Base-by-base conservation (phyloP, 1,140 invertebrate genomes). In the Yoshiicerus persimilis region DNA sequence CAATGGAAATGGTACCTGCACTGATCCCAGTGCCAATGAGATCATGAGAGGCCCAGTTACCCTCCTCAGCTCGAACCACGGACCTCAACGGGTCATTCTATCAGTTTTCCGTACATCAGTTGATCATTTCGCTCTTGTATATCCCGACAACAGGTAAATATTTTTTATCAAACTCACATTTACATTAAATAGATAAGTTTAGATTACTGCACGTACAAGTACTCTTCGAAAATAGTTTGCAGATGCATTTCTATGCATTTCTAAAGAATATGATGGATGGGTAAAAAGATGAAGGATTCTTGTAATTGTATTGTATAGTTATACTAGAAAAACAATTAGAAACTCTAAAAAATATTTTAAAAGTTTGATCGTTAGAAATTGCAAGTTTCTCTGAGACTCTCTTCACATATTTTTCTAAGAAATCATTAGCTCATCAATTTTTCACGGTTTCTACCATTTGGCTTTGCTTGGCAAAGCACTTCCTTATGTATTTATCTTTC, bases 71-170 rank as follows among this genome's bases (percentile, higher is more conserved):
- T 87, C 88, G 13, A 56, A 38, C 10, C 80, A 87, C 47, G 88
- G 88, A 86, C 89, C 89, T n/a, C 83, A 90, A 84, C 30, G 87
- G 11, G 88, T 90, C 25, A 87, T 87, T 20, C 11, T 90, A 16
- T 90, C 89, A 10, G 87, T 89, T 62, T 89, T 90, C 85, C 36
- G 86, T 4, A 90, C 89, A 25, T 88, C 89, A 10, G 88, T 89
- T n/a, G 89, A 90, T 77, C 89, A 90, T 47, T 89, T 90, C 85
- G 88, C 89, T 75, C 88, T 90, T 34, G 89, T 90, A 38, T 90
- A 90, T 56, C 89, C 88, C 10, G 89, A 90, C 64, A 90, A 90
- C 66, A 80, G 89, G 89, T 90, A 87, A 87, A 70, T 36, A 84
- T 30, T 47, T 23, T 20, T 47, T 66, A 80, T 56, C 75, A 77